These are phyloP conservation scores for Denticeps clupeoides DNA, from an alignment of 2,797 vertebrate species.

Conservation along the genomic window DNA sequence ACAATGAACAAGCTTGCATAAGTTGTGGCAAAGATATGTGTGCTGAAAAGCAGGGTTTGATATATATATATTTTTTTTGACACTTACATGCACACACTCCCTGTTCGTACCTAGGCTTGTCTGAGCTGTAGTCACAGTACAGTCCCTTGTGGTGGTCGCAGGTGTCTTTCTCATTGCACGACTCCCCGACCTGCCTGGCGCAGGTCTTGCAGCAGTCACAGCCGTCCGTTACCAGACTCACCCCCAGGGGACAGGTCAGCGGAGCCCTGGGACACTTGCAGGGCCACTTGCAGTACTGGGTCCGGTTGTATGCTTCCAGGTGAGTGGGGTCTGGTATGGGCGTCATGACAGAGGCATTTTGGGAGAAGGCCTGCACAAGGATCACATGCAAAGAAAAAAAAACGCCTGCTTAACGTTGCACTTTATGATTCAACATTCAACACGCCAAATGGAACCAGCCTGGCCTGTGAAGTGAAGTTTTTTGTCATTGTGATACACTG, in stretches of 20 bases:
- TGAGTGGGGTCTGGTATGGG: constrained; percentile 18
- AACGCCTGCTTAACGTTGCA: constrained; percentile 5
- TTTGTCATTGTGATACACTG: no score
- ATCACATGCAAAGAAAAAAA: neutral
- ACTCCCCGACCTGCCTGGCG: constrained; percentile 77
- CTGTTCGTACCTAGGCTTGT: constrained; percentile 98
- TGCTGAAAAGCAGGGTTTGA: constrained; percentile 22
- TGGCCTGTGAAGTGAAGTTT: no score
- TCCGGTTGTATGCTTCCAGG: constrained; percentile 52
- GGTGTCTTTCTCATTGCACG: constrained; percentile 78
- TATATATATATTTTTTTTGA: constrained; percentile 46
- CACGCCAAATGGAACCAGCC: no score
- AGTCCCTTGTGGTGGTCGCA: constrained; percentile 89
- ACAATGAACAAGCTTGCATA: no score
- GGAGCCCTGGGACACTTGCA: constrained; percentile 68
- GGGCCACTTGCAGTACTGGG: constrained; percentile 85
- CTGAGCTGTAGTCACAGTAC: constrained; percentile 95
- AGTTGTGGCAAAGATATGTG: no score
- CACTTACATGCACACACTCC: constrained; percentile 99
- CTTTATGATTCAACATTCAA: no score
- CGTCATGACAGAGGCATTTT: constrained; percentile 55
- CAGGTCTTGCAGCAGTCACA: constrained; percentile 89
- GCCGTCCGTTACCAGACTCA: constrained; percentile 86
- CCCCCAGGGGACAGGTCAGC: constrained; percentile 64
- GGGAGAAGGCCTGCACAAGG: constrained; percentile 52